phyloP scores from a whole-genome alignment of 2,888 invertebrate species.

The Dysmachus trigonus region DNA sequence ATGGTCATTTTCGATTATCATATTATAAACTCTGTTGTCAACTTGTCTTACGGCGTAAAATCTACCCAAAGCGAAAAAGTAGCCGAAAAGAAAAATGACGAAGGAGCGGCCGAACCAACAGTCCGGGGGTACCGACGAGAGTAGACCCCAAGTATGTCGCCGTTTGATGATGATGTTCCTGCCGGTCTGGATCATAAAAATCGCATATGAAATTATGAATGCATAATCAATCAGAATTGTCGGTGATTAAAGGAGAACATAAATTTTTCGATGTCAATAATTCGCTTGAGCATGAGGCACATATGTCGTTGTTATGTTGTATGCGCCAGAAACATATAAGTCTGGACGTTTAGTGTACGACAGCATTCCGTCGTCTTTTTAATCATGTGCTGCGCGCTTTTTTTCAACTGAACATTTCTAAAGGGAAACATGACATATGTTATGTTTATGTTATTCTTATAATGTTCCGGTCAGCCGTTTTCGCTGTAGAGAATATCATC shows the following conservation, averaged over 20 bases:
- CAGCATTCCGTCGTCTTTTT: conserved; percentile 39
- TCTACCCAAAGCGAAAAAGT: neutral
- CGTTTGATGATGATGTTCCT: conserved; percentile 44
- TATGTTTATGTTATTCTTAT: conserved; percentile 43
- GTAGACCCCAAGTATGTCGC: conserved; percentile 29
- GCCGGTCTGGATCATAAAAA: conserved; percentile 51
- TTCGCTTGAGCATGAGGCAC: conserved; percentile 48
- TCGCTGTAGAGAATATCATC: conserved; percentile 16
- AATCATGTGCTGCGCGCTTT: conserved; percentile 38
- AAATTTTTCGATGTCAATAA: conserved; percentile 53
- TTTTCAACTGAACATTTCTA: conserved; percentile 14
- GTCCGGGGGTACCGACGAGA: neutral
- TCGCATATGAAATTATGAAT: conserved; percentile 55
- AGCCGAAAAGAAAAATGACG: neutral
- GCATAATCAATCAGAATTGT: conserved; percentile 55
- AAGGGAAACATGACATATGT: conserved; percentile 44
- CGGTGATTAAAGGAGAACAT: conserved; percentile 55
- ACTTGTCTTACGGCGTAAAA: conserved; percentile 27
- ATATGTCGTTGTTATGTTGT: conserved; percentile 46
- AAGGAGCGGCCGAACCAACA: neutral
- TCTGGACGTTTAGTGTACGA: conserved; percentile 33
- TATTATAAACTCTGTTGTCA: conserved; percentile 37
- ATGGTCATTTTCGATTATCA: conserved; percentile 21
- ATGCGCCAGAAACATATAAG: conserved; percentile 44
- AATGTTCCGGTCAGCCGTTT: conserved; percentile 31